Base-by-base conservation (phyloP, 2,797 vertebrate genomes). In the Pyrrhura leucotis region DNA sequence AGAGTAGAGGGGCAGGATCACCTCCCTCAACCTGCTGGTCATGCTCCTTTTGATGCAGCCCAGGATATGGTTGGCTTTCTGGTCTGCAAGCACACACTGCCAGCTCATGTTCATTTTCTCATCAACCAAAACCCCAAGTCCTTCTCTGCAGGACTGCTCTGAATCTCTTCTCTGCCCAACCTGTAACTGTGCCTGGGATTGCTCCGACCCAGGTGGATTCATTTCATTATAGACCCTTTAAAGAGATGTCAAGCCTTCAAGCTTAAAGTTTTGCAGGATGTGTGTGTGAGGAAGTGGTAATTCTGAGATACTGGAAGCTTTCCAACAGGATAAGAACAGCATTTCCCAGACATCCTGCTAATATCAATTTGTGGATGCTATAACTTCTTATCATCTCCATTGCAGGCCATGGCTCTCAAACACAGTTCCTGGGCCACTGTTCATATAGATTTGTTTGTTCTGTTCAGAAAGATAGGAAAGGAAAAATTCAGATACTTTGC, bases 381-480 rank as follows among this genome's bases (percentile, higher is more conserved):
- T 75, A 88, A 75, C 53, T 44, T 83, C 85, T 92, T 92, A 94
- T 87, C 82, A 74, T 89, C 66, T 85, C 88, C 37, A 54, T 79
- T 72, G 69, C 82, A 92, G 69, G 76, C 28, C 39, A 75, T 18
- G 39, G 50, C 54, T 96, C 51, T 91, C 58, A 93, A 72, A 91
- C 56, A 61, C 48, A 74, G 14, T 89, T 79, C 81, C 72, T 53
- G 67, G 42, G 35, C 56, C 29, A 37, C 75, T 75, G 61, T 72
- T 97, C 58, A 33, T 72, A 93, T 35, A 69, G 58, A 94, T 87
- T 62, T 87, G 20, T 77, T 93, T 92, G 61, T 51, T 92, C 74
- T 80, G 25, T 72, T 83, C 75, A 65, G 75, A 85, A 88, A 94
- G 84, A 92, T 9, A 88, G 62, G 22, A 47, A 14, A 68, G n/a